Conservation (phyloP, 1,140 invertebrate genomes). For the Spodoptera frugiperda region DNA sequence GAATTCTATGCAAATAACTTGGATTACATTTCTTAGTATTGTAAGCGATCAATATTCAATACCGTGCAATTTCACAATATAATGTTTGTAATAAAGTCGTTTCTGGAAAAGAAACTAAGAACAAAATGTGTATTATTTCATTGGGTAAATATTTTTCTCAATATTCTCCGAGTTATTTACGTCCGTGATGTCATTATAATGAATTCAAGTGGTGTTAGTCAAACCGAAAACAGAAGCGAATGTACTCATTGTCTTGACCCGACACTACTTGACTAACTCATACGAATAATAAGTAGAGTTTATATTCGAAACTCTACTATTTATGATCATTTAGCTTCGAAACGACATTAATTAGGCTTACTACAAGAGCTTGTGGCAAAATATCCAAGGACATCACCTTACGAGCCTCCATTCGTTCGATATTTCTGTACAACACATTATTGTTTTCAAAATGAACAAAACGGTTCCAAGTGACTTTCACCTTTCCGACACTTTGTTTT, state of each 20-base stretch:
- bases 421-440: neutral
- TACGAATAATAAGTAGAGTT: conserved; percentile 21
- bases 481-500: no score
- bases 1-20: no score
- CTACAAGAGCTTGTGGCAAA: neutral
- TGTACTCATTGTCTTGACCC: conserved; percentile 31
- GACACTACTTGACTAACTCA: neutral
- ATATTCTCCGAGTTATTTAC: neutral
- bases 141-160: neutral
- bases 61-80: no score
- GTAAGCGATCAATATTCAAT: no score
- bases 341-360: neutral
- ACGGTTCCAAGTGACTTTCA: neutral
- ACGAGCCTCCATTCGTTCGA: no score
- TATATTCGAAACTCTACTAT: neutral
- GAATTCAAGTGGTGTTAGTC: conserved; percentile 5
- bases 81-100: no score
- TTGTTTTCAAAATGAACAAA: neutral
- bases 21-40: no score
- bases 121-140: neutral
- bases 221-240: conserved; percentile 23
- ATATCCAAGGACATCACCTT: neutral
- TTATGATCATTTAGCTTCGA: conserved; percentile 1
- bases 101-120: no score
- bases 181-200: conserved; percentile 21